phyloP scores from a whole-genome alignment of 2,113 vertebrate species.

The Ia io region DNA sequence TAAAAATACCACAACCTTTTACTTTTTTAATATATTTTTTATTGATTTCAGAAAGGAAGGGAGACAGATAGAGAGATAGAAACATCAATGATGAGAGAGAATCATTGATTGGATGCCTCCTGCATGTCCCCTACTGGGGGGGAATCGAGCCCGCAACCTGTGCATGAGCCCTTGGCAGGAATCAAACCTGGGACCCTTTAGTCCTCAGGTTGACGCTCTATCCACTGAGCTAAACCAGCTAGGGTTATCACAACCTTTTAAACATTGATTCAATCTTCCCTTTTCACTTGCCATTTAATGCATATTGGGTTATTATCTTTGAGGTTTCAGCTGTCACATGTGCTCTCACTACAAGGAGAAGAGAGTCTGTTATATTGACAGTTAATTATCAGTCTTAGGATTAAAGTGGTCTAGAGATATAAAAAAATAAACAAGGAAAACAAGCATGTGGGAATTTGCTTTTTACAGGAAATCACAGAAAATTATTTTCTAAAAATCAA shows the following conservation, averaged over 20 bases:
- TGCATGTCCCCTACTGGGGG: no score
- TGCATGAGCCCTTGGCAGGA: no score
- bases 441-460: neutral
- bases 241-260: neutral
- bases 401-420: neutral
- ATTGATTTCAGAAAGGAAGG: no score
- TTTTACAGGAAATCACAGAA: slow-evolving; percentile 11
- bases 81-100: no score
- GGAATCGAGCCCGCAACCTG: no score
- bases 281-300: slow-evolving; percentile 49
- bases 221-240: no score
- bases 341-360: neutral
- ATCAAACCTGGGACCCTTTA: no score
- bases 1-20: neutral
- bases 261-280: neutral
- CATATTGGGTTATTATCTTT: slow-evolving; percentile 39
- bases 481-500: neutral
- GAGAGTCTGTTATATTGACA: slow-evolving; percentile 17
- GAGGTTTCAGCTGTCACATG: slow-evolving; percentile 29
- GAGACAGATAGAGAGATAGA: no score
- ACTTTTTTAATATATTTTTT: neutral
- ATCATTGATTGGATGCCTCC: no score
- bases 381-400: slow-evolving; percentile 49
- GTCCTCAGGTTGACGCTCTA: no score
- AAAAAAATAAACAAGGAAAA: neutral